Conservation (phyloP, 2,888 invertebrate species). For the Drosophila mimetica region DNA sequence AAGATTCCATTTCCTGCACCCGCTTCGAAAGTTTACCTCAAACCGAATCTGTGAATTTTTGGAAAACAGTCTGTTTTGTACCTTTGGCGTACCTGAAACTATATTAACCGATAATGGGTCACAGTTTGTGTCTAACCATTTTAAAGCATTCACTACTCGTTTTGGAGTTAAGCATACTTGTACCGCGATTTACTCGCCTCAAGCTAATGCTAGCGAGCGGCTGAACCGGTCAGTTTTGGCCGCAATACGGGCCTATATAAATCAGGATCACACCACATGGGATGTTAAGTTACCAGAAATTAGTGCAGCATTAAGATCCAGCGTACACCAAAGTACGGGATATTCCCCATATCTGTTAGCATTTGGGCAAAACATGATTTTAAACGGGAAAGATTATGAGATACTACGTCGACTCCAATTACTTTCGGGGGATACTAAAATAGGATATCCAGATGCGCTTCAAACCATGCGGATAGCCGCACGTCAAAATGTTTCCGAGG, state of each 20-base stretch:
- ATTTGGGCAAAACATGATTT: neutral
- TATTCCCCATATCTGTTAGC: neutral
- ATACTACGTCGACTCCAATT: slow-evolving; percentile 1
- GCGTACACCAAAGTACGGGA: neutral
- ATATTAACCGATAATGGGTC: slow-evolving; percentile 11
- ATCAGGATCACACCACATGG: slow-evolving; percentile 1
- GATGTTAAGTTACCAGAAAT: slow-evolving; percentile 2
- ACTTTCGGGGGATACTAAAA: slow-evolving; percentile 1
- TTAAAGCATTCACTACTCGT: slow-evolving; percentile 2
- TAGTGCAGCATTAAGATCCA: slow-evolving; percentile 1
- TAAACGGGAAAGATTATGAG: slow-evolving; percentile 1
- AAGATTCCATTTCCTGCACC: slow-evolving; percentile 1
- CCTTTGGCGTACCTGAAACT: slow-evolving; percentile 12
- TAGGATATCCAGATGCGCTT: neutral
- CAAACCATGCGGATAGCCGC: slow-evolving; percentile 1
- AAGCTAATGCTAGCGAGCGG: neutral
- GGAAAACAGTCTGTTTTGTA: slow-evolving; percentile 3
- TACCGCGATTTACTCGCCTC: slow-evolving; percentile 1
- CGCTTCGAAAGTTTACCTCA: slow-evolving; percentile 1
- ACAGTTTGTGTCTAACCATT: slow-evolving; percentile 3
- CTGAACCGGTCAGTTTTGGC: slow-evolving; percentile 1
- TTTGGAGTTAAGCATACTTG: slow-evolving; percentile 1
- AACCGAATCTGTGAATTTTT: slow-evolving; percentile 8
- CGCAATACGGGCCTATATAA: neutral
- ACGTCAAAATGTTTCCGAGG: too few relatives aligned